Base-by-base conservation (phyloP, 2,888 invertebrate genomes). In the Steinernema hermaphroditum region DNA sequence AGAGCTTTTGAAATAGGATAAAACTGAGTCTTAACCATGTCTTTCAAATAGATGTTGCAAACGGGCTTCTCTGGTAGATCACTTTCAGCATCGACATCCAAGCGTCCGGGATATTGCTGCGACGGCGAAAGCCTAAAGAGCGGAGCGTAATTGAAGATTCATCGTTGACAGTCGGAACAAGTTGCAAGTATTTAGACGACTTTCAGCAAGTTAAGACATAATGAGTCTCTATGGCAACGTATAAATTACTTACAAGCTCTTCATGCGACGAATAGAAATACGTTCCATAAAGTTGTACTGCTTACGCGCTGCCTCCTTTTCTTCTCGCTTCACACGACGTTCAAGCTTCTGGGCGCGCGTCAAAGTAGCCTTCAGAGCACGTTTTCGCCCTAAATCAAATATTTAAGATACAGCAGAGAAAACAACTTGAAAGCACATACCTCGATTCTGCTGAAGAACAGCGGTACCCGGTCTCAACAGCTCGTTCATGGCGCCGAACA, bases 1-100 rank as follows among this genome's bases (percentile, higher is more conserved):
- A 95, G 89, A 0, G 94, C 94, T 82, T 94, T 93, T 19, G 89
- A 89, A 0, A 93, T 91, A 0, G 91, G 88, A 88, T 92, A 92
- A 74, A 91, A 88, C 72, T 89, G 89, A 88, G 90, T 90, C 76
- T 89, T 89, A 70, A 84, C 80, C 29, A 76, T 69, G 16, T 72
- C 69, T 71, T 81, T 78, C 68, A 72, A 70, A 70, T 79, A 85
- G 12, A 85, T 80, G 62, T 82, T 77, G 37, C 78, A 78, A 19
- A 75, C 54, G 22, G 84, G 82, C 22, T 69, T 76, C 24, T 84
- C 83, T 8, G 83, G 81, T 0, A 84, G 76, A 57, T 75, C 76
- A 2, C 70, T 74, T 74, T 85, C 85, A 16, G 79, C 81, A 12
- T 84, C 83, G 12, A 76, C 69, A 54, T 74, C 78, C 16, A 80